These are phyloP conservation scores for Echeneis naucrates DNA, from an alignment of 2,797 vertebrate genomes.

Conservation along the genomic window DNA sequence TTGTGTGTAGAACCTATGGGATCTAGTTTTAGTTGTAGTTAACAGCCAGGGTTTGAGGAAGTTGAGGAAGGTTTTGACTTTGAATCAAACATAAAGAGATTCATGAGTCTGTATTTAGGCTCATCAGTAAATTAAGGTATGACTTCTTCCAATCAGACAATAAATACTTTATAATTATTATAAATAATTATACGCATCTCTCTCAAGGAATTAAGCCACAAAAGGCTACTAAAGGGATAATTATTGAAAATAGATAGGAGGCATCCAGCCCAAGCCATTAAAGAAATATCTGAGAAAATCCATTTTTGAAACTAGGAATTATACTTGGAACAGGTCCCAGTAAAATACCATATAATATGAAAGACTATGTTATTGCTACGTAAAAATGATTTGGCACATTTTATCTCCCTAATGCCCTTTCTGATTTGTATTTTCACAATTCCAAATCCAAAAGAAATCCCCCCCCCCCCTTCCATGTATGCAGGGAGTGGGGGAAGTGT, in stretches of 20 bases:
- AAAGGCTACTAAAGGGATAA: not conserved
- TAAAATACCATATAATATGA: too few relatives aligned
- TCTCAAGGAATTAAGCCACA: not conserved
- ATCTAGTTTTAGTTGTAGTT: not conserved
- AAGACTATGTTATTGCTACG: too few relatives aligned
- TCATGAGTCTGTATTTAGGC: not conserved
- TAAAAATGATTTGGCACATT: too few relatives aligned
- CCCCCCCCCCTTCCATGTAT: too few relatives aligned
- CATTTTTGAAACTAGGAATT: not conserved
- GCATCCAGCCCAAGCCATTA: not conserved
- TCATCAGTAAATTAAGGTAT: not conserved
- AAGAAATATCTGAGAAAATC: not conserved
- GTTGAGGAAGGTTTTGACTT: not conserved
- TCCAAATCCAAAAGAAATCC: too few relatives aligned
- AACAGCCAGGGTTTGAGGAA: not conserved
- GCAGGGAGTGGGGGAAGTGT: too few relatives aligned
- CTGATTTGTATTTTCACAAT: too few relatives aligned
- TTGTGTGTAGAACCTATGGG: constrained; percentile 54
- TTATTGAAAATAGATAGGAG: constrained; percentile 10
- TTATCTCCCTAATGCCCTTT: too few relatives aligned
- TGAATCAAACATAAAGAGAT: not conserved
- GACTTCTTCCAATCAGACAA: not conserved
- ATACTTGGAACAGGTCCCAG: too few relatives aligned
- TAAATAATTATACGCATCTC: constrained; percentile 2
- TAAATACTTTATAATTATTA: too few relatives aligned